Evolutionary conservation across 2,888 invertebrate species (phyloP).

Genomic region (Nephrotoma guestfalica): DNA sequence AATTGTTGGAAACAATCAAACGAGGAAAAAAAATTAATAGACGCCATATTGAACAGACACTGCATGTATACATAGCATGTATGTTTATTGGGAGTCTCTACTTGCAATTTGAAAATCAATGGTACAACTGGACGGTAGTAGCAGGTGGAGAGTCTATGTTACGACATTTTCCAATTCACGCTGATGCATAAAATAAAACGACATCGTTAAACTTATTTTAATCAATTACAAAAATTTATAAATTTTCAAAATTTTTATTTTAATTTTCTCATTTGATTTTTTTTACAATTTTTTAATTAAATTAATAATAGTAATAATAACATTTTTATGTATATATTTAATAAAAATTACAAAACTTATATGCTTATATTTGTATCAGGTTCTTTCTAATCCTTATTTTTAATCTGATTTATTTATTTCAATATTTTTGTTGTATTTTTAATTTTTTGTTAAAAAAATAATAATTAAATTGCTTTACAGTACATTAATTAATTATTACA

Average conservation of each 20-base stretch:
- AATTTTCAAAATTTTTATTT: neutral
- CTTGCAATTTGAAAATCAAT: no score
- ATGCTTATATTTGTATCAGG: neutral
- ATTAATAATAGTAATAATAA: neutral
- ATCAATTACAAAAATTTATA: neutral
- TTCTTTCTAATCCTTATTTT: neutral
- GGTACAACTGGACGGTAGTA: no score
- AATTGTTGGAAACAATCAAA: no score
- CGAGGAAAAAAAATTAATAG: no score
- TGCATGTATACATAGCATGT: no score
- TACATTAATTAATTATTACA: neutral
- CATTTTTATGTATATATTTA: neutral
- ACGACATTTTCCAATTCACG: no score
- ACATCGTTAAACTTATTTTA: neutral
- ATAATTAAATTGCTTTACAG: neutral
- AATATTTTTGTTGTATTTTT: neutral
- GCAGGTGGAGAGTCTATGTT: no score
- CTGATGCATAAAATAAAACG: neutral
- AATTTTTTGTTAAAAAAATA: neutral
- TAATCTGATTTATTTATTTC: neutral
- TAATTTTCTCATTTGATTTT: neutral
- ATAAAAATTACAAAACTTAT: neutral
- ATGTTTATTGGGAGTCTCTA: no score
- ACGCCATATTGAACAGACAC: no score
- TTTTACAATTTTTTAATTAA: neutral